These are phyloP conservation scores for Trochalopteron elliotii DNA, from an alignment of 2,113 vertebrate genomes.

Conservation along the genomic window DNA sequence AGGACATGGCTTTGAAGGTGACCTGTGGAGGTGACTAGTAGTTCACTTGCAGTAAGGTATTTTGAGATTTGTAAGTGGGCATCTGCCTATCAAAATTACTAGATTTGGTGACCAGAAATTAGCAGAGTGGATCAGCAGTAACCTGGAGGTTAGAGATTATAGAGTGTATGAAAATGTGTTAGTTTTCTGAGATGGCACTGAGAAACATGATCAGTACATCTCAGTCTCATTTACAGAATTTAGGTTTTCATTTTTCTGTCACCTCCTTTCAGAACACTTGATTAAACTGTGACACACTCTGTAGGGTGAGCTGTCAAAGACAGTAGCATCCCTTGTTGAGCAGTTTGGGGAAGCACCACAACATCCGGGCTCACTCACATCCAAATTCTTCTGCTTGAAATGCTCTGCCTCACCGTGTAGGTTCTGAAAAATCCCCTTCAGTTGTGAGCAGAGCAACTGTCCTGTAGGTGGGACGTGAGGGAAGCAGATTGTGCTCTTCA, in stretches of 20 bases:
- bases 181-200: not conserved
- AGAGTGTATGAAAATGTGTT: not conserved
- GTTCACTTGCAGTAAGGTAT: not conserved
- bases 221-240: not conserved
- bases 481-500: not conserved
- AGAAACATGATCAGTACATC: not conserved
- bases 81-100: not conserved
- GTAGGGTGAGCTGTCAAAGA: not conserved
- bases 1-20: not conserved
- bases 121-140: not conserved
- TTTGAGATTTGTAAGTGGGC: not conserved
- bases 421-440: not conserved
- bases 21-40: not conserved
- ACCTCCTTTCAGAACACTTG: not conserved
- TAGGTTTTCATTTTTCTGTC: not conserved
- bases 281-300: not conserved
- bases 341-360: not conserved
- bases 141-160: not conserved
- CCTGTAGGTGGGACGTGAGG: not conserved
- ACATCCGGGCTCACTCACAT: not conserved
- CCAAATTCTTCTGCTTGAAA: not conserved
- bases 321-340: not conserved
- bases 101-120: not conserved
- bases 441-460: not conserved
- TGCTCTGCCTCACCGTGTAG: not conserved